Evolutionary conservation across 2,888 invertebrate species (phyloP).

Genomic region (Acleris laterana): DNA sequence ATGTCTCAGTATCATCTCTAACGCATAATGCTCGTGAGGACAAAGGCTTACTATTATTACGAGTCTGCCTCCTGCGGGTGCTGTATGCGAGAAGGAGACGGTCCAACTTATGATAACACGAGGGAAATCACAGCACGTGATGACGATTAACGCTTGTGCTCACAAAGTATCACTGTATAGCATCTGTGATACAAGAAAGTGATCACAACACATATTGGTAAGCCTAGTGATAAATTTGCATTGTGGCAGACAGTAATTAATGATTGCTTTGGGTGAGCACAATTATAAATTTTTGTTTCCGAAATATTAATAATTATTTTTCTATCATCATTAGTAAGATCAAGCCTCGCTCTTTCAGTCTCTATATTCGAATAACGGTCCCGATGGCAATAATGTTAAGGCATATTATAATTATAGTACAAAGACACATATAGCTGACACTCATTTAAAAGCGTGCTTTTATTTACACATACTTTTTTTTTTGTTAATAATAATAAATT

Average conservation of each 20-base stretch:
- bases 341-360: conserved; percentile 32
- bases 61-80: conserved; percentile 91
- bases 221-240: conserved; percentile 79
- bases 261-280: conserved; percentile 70
- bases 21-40: conserved; percentile 85
- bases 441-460: conserved; percentile 34
- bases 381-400: conserved; percentile 26
- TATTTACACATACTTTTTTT: conserved; percentile 25
- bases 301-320: conserved; percentile 57
- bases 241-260: conserved; percentile 68
- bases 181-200: conserved; percentile 82
- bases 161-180: conserved; percentile 76
- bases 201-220: conserved; percentile 79
- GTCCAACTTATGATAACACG: conserved; percentile 82
- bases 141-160: conserved; percentile 76
- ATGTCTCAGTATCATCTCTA: conserved; percentile 78
- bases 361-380: conserved; percentile 29
- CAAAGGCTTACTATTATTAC: conserved; percentile 82
- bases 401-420: conserved; percentile 13
- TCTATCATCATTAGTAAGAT: conserved; percentile 62
- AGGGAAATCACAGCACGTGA: conserved; percentile 77
- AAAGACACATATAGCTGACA: conserved; percentile 31
- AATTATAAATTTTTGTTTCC: conserved; percentile 54
- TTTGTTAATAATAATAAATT: conserved; percentile 5
- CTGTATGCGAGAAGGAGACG: conserved; percentile 93